A percentile compares a stretch with the other conserved stretches of the same genome.
phyloP scores from a whole-genome alignment of 2,888 invertebrate genomes.

The Lordiphosa andalusiaca region DNA sequence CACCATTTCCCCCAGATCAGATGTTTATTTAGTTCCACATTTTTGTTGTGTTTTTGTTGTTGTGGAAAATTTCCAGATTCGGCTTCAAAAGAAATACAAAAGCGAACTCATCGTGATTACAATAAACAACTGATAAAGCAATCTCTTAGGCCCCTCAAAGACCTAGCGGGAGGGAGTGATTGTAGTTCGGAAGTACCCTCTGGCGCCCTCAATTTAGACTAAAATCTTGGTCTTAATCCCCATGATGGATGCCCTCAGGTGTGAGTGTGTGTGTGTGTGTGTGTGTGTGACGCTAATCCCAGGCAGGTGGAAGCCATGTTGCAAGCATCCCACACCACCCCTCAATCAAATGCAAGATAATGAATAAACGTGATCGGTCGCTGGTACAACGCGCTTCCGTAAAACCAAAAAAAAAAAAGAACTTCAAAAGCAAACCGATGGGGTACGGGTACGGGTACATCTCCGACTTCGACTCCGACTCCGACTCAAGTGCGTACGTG shows the following conservation, averaged over 20 bases:
- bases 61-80: constrained; percentile 11
- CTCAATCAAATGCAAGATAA: constrained; percentile 14
- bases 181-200: constrained; percentile 12
- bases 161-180: background rate
- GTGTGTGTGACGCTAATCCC: constrained; percentile 20
- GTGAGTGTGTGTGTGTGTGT: constrained; percentile 4
- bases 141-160: background rate
- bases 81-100: constrained; percentile 5
- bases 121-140: constrained; percentile 17
- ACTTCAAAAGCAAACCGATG: constrained; percentile 23
- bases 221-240: constrained; percentile 40
- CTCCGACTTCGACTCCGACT: background rate
- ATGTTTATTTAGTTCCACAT: constrained; percentile 9
- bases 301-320: constrained; percentile 17
- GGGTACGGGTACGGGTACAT: background rate
- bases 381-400: constrained; percentile 32
- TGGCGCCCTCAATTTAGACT: constrained; percentile 16
- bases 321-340: background rate
- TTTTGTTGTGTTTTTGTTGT: background rate
- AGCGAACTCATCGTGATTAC: constrained; percentile 13
- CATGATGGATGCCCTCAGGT: constrained; percentile 2
- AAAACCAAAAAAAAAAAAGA: constrained; percentile 2
- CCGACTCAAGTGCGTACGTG: constrained; percentile 59
- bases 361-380: constrained; percentile 33
- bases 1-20: constrained; percentile 4